Evolutionary conservation across 2,797 vertebrate genomes (phyloP), one percentile per base, ranked within the genome.

Genomic region (Podarcis siculus): DNA sequence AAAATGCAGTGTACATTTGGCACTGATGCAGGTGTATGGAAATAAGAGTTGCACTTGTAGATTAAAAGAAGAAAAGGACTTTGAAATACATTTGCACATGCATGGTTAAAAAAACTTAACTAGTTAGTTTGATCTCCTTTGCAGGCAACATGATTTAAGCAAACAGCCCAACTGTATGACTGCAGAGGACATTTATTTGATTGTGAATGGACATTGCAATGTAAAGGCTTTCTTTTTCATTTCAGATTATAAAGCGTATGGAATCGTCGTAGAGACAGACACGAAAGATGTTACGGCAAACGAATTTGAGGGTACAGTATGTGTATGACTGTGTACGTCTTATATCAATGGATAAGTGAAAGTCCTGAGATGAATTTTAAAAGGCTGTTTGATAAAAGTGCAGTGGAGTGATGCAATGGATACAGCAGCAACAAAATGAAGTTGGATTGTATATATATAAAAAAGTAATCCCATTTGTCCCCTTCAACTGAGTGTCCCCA

Each of bases 271-370:
- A 90, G 91, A 94, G 73, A 96, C 95, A 3, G 95, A 96, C 78
- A 95, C 95, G 72, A 90, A 94, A 79, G 88, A 95, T 0, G 96
- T 98, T 35, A 96, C 95, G 93, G 96, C 95, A 89, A 93, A 95
- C 79, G 97, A 98, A 66, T 97, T 97, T 94, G 95, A 97, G 88
- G 97, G 97, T 98, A 97, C 3, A n/a, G 93, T 95, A 91, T 80
- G 25, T 88, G 61, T 19, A n/a, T 90, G 39, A 39, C 3, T 61
- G n/a, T 88, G 1, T 89, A 9, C 49, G 17, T 35, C 91, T 27
- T 15, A 1, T 42, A 32, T 32, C 69, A n/a, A 2, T 82, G 6
- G 30, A 25, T 83, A 30, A 42, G 49, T 49, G 25, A 25, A 13
- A 4, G 4, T 39, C 19, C 10, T 17, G 6, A 42, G 10, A 64